Conservation (phyloP, 2,888 invertebrate species). For the Brachypalpus laphriformis region DNA sequence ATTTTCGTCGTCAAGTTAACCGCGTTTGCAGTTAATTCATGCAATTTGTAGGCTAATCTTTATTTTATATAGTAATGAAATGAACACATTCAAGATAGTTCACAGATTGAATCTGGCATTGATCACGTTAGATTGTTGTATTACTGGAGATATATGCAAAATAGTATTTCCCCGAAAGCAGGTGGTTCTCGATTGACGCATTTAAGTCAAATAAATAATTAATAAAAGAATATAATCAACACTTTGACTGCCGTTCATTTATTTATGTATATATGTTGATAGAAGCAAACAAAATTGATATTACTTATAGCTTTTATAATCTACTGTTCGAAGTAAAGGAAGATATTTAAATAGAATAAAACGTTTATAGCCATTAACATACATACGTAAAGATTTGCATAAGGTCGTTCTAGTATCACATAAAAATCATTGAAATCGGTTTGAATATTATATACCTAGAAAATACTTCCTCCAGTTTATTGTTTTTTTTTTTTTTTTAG, state of each 20-base stretch:
- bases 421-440: background rate
- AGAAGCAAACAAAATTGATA: background rate
- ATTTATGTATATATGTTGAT: constrained; percentile 12
- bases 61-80: constrained; percentile 50
- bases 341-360: background rate
- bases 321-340: background rate
- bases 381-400: background rate
- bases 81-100: constrained; percentile 40
- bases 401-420: background rate
- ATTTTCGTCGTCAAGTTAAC: background rate
- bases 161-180: background rate
- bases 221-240: background rate
- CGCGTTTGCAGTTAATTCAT: constrained; percentile 47
- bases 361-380: background rate
- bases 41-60: constrained; percentile 56
- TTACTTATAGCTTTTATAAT: background rate
- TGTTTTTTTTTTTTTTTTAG: too few species aligned
- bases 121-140: constrained; percentile 36
- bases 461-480: too few species aligned
- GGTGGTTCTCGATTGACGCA: constrained; percentile 3
- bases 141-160: constrained; percentile 40
- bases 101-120: constrained; percentile 36
- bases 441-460: too few species aligned
- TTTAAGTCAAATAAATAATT: background rate
- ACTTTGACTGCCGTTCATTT: constrained; percentile 4